Base-by-base conservation (phyloP, 2,797 vertebrate species). In the Simalia tracyae region DNA sequence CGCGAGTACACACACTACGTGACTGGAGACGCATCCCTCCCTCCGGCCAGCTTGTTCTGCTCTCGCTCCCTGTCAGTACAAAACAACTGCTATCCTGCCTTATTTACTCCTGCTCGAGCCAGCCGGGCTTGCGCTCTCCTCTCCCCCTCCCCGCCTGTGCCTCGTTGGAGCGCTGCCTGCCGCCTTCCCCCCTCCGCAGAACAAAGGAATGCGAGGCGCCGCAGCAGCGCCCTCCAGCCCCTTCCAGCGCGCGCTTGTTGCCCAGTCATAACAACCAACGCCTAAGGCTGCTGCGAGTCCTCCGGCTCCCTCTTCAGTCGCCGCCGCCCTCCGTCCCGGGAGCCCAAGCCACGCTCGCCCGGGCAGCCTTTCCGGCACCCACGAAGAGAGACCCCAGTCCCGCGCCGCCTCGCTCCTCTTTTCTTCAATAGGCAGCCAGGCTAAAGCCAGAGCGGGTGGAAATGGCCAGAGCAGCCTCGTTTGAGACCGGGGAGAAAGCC, bases 141-240 rank as follows among this genome's bases (percentile, higher is more conserved):
- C 85, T 86, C 93, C 88, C 63, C 15, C 85, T 0, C 22, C 4
- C 24, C 63, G 42, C 15, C 56, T 42, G 14, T 24, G 24, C 26
- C 46, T 50, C 7, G 9, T 84, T 19, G 89, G 59, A 89, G 93
- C 87, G 81, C 93, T 17, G 89, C 56, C 50, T 86, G 94, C 81
- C 86, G 91, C 90, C 94, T 36, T 93, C 92, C 95, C 6, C 92
- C 46, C 92, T 46, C 61, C 11, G 94, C 95, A 96, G 97, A 97
- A 97, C 97, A 97, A 97, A 97, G 97, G 96, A 97, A 96, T 96
- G 96, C 87, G 87, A 91, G 94, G 46, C 60, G 89, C 93, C 85
- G 85, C 66, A 10, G 94, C 50, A 87, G 36, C 76, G 93, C 94
- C 93, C 61, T 64, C 88, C 14, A 89, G 57, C 46, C 85, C 61